A percentile compares a stretch with the other conserved stretches of the same genome.
These are phyloP conservation scores for Aphidius colemani DNA, from an alignment of 2,888 invertebrate species.

Conservation along the genomic window DNA sequence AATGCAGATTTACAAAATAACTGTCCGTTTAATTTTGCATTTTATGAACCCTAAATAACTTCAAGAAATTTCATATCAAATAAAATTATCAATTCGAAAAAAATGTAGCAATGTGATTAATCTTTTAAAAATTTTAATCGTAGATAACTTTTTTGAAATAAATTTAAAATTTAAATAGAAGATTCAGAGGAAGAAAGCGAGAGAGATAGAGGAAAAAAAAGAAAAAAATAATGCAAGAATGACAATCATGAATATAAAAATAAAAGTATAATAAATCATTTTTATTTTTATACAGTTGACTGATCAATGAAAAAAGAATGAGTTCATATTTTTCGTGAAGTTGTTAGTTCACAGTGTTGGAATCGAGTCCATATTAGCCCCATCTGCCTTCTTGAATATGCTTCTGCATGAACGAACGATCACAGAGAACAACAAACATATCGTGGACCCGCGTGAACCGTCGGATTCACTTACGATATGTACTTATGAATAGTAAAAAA, in stretches of 20 bases:
- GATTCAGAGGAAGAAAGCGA: not conserved
- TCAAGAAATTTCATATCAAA: not conserved
- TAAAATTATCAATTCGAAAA: not conserved
- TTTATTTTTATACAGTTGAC: constrained; percentile 23
- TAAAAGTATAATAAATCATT: not conserved
- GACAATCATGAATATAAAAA: constrained; percentile 11
- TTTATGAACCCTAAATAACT: no score
- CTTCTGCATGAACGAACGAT: constrained; percentile 51
- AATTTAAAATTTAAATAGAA: not conserved
- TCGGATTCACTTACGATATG: constrained; percentile 31
- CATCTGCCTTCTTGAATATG: constrained; percentile 54
- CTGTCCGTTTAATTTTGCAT: no score
- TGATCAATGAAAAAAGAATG: constrained; percentile 43
- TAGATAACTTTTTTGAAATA: not conserved
- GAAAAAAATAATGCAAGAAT: constrained; percentile 20
- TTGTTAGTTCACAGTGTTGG: constrained; percentile 32
- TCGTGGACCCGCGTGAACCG: constrained; percentile 31
- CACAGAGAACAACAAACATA: constrained; percentile 34
- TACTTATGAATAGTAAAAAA: constrained; percentile 36
- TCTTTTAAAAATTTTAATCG: no score
- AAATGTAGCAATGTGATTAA: not conserved
- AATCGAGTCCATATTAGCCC: constrained; percentile 58
- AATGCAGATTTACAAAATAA: no score
- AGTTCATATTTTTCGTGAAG: constrained; percentile 44
- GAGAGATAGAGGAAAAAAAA: not conserved